phyloP scores from a whole-genome alignment of 2,797 vertebrate genomes.

The Myotis findleyi region DNA sequence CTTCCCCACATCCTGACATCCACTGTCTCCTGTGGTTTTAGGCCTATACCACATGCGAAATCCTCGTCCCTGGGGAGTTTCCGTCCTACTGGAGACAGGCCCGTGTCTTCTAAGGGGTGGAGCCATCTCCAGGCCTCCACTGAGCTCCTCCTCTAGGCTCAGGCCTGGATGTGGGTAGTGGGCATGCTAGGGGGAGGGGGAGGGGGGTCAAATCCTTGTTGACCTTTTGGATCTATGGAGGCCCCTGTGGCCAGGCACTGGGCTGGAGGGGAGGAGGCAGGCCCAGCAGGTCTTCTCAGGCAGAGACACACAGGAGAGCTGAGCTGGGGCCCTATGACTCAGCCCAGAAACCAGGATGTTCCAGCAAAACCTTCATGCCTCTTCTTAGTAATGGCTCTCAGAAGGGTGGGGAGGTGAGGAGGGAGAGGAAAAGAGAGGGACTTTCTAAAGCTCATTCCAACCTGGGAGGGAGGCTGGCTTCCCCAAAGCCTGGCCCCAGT shows the following conservation, averaged over 20 bases:
- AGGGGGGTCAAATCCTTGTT: neutral
- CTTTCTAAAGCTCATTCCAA: neutral
- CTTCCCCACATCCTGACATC: neutral
- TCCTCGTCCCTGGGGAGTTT: neutral
- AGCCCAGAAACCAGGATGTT: neutral
- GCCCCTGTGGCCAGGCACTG: no score
- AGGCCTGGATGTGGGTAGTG: neutral
- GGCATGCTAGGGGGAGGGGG: neutral
- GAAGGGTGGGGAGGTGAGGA: neutral
- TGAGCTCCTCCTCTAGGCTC: neutral
- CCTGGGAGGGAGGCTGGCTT: neutral
- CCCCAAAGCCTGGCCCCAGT: neutral
- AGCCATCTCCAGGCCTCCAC: neutral
- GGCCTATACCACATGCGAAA: neutral
- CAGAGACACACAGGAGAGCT: neutral
- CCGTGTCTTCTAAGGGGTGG: neutral
- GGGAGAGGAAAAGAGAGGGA: neutral
- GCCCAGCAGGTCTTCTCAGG: neutral
- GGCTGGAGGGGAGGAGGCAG: neutral
- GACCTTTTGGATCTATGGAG: neutral
- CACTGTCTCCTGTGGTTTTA: neutral
- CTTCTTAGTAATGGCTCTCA: neutral
- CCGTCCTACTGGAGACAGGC: neutral
- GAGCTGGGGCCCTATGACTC: neutral
- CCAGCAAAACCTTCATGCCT: neutral